These are phyloP conservation scores for Cataglyphis cursor DNA, from an alignment of 2,888 invertebrate genomes.

Conservation along the genomic window DNA sequence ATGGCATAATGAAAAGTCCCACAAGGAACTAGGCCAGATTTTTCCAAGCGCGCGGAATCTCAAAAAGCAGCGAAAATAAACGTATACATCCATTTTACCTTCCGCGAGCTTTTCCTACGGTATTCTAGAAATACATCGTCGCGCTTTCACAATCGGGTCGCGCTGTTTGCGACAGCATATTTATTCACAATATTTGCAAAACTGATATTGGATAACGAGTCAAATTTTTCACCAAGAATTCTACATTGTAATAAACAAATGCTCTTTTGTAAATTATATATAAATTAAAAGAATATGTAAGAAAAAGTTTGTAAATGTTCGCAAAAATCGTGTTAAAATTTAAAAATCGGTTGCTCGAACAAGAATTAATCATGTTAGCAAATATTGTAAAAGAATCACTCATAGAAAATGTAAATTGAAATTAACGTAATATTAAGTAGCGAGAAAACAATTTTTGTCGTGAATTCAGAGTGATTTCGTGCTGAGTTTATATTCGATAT, in stretches of 20 bases:
- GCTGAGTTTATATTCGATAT: slow-evolving; percentile 34
- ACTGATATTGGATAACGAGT: not conserved
- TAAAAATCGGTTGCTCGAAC: not conserved
- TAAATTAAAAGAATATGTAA: not conserved
- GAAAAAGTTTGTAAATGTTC: not conserved
- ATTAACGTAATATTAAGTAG: not conserved
- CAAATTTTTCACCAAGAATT: not conserved
- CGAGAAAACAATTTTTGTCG: not conserved
- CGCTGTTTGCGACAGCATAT: not conserved
- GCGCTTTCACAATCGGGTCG: slow-evolving; percentile 15
- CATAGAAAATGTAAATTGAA: slow-evolving; percentile 3
- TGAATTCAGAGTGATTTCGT: not conserved
- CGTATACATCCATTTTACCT: not conserved
- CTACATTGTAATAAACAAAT: not conserved
- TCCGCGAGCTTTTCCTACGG: not conserved
- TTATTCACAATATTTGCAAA: slow-evolving; percentile 24
- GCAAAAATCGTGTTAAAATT: not conserved
- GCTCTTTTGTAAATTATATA: not conserved
- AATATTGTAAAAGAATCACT: not conserved
- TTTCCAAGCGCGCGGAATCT: slow-evolving; percentile 12
- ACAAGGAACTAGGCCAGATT: slow-evolving; percentile 44
- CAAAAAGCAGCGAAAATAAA: slow-evolving; percentile 36
- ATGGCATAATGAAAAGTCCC: slow-evolving; percentile 33
- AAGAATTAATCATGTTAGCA: not conserved
- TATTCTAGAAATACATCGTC: not conserved